phyloP scores from a whole-genome alignment of 2,797 vertebrate species.

The Danio aesculapii region DNA sequence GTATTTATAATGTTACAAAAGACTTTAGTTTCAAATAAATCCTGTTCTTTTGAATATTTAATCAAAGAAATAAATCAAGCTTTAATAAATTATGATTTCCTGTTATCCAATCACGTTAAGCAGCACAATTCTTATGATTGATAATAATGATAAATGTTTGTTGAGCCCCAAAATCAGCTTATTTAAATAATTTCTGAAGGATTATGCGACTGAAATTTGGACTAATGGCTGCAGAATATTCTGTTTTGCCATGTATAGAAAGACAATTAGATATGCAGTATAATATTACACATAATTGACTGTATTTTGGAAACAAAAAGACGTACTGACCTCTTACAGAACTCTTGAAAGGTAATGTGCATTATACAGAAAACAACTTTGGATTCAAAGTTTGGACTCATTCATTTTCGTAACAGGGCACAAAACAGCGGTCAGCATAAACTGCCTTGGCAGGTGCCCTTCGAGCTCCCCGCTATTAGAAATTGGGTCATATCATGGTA shows the following conservation, averaged over 20 bases:
- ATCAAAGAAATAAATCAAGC: not conserved
- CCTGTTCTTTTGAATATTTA: not conserved
- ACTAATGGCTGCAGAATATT: not conserved
- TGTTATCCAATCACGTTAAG: not conserved
- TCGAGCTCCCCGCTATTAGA: not conserved
- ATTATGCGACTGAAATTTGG: not conserved
- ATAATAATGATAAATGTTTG: not conserved
- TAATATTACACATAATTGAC: no score
- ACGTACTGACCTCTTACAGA: not conserved
- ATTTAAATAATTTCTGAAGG: not conserved
- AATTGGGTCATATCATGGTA: slow-evolving; percentile 57
- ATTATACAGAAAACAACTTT: slow-evolving; percentile 22
- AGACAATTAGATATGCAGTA: no score
- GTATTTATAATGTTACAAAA: no score
- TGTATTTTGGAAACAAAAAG: no score
- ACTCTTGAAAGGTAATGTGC: not conserved
- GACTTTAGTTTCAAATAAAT: not conserved
- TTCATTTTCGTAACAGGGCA: not conserved
- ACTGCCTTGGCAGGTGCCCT: slow-evolving; percentile 37
- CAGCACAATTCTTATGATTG: not conserved
- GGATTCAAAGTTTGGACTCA: slow-evolving; percentile 9
- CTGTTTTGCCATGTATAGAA: no score
- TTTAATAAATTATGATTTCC: not conserved
- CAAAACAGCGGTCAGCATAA: slow-evolving; percentile 39
- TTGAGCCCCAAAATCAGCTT: not conserved